Base-by-base conservation (phyloP, 2,797 vertebrate species). In the Margarornis squamiger region DNA sequence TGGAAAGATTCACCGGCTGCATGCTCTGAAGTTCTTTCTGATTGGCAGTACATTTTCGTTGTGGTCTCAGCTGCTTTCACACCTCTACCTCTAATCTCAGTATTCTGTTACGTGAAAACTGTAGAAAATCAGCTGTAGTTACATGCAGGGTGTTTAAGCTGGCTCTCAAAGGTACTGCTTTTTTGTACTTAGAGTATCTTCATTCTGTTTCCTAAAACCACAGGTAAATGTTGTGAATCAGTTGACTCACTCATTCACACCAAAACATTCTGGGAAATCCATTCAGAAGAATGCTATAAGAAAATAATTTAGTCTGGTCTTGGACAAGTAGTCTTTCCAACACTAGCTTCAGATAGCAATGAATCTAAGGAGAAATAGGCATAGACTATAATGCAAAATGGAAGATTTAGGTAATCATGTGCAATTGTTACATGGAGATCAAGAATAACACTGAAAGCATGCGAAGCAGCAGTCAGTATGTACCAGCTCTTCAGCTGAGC, bases 141-240 rank as follows among this genome's bases (percentile, higher is more conserved):
- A 9, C 6, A 1, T 22, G n/a, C 14, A 21, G 76, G 9, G 4
- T 75, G 36, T 89, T 86, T 52, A 75, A 43, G 68, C 38, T 96
- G 75, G 18, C 15, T 78, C 62, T 93, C n/a, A 72, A 29, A 71
- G 58, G 58, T 88, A 46, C 36, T 89, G 52, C 65, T 81, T 27
- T 66, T 59, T 61, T 45, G 54, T 29, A 24, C 9, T 8, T 54
- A 39, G 68, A 32, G 14, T 17, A 27, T 89, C 46, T 76, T 76
- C 39, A 36, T 95, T 91, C 61, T 67, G 96, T 61, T 88, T 94
- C 85, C 54, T 84, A 57, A 92, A 92, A 65, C 24, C 29, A 17
- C 32, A 18, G 15, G 10, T 84, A 61, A 85, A 65, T 86, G 41
- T 58, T 68, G 8, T 77, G 36, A 59, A 54, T 73, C 27, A 74